Evolutionary conservation across 2,888 invertebrate genomes (phyloP).

Genomic region (Caenorhabditis sp.): DNA sequence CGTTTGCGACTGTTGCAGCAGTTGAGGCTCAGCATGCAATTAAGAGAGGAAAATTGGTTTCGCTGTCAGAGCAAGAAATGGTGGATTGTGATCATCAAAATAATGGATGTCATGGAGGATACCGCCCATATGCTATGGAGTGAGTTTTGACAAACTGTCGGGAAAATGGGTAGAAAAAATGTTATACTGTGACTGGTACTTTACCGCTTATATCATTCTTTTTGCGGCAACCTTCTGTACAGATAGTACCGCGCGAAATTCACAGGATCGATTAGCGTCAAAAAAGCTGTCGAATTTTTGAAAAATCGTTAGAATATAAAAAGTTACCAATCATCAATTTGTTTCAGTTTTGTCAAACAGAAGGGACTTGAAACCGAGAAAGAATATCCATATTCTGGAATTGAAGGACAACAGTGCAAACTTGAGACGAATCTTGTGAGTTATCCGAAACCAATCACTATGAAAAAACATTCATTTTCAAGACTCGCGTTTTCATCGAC

Average conservation of each 20-base stretch:
- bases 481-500: constrained; percentile 48
- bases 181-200: no score
- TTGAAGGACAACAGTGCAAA: constrained; percentile 39
- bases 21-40: constrained; percentile 57
- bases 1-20: constrained; percentile 56
- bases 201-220: no score
- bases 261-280: no score
- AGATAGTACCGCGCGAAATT: no score
- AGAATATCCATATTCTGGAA: constrained; percentile 43
- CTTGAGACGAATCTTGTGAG: constrained; percentile 17
- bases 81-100: constrained; percentile 60
- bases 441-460: not conserved
- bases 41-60: constrained; percentile 35
- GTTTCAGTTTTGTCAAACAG: constrained; percentile 46
- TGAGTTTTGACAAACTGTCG: constrained; percentile 8
- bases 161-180: no score
- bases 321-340: not conserved
- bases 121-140: constrained; percentile 56
- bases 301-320: no score
- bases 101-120: constrained; percentile 60
- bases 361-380: constrained; percentile 53
- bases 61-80: constrained; percentile 63
- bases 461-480: no score
- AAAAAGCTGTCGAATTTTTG: no score
- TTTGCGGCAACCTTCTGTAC: no score